Evolutionary conservation across 2,113 vertebrate genomes (phyloP), one percentile per base, ranked within the genome.

Genomic region (Platichthys stellatus): DNA sequence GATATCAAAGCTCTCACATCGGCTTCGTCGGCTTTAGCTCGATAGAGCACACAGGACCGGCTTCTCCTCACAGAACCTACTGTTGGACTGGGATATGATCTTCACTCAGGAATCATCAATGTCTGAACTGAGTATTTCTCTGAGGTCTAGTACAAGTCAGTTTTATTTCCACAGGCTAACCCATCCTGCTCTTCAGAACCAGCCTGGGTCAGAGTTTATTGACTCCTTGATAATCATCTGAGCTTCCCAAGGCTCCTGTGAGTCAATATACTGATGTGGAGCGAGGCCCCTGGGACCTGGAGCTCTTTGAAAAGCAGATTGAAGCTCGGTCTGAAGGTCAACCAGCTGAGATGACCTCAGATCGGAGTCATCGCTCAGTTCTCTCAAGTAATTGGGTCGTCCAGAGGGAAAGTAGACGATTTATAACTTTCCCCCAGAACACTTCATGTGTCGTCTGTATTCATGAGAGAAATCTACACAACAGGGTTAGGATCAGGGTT

Each of bases 321-420:
- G 57, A 68, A 67, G 38, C 73, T 21, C 20, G 20, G 56, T 58
- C 5, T 58, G 75, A 79, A 86, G 76, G 79, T 64, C 75, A 69
- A 28, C 60, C 18, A 59, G 17, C 15, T 13, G 60, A 23, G 65
- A 69, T 21, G 69, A 49, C 40, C 62, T 72, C 62, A 28, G 61
- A 53, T 49, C 18, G 17, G 9, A 28, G 53, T 7, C n/a, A 51
- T 77, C 54, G 13, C 65, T 77, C 54, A 60, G 11, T 13, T 4
- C 58, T 62, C 38, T 66, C 76, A 21, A 76, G 68, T 80, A 73
- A 76, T 76, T 69, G 58, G 68, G 11, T 28, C 31, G 35, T 75
- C 2, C 45, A 53, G 43, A 24, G 10, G 28, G 38, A 69, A 61
- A 54, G 56, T 26, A 45, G 53, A 18, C 35, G 69, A 67, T 54